phyloP scores from a whole-genome alignment of 2,888 invertebrate genomes.

The Choristoneura rosaceana region DNA sequence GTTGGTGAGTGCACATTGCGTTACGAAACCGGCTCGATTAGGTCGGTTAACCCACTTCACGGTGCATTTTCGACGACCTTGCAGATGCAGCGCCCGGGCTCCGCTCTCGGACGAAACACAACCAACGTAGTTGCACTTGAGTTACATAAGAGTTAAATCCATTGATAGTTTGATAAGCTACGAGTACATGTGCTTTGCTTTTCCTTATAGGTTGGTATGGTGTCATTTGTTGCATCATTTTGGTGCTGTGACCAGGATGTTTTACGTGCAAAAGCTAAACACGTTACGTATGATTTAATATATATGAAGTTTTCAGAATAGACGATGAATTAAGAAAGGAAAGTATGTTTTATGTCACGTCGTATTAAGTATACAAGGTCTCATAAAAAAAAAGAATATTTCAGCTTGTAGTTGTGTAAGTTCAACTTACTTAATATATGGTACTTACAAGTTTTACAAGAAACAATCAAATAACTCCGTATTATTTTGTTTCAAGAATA shows the following conservation, averaged over 20 bases:
- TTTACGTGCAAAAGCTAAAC: neutral
- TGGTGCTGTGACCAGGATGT: neutral
- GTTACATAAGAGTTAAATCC: neutral
- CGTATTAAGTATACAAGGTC: too few relatives aligned
- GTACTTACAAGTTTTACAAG: too few relatives aligned
- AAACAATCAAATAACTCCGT: too few relatives aligned
- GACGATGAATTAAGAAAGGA: neutral
- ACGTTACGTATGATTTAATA: too few relatives aligned
- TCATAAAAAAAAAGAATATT: too few relatives aligned
- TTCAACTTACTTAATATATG: too few relatives aligned
- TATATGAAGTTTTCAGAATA: too few relatives aligned
- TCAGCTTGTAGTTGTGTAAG: too few relatives aligned
- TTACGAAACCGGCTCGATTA: slow-evolving; percentile 33
- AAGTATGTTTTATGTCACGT: too few relatives aligned
- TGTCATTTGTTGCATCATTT: neutral
- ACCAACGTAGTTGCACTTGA: neutral
- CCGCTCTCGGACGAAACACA: slow-evolving; percentile 27
- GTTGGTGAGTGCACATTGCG: slow-evolving; percentile 9
- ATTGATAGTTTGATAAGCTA: neutral
- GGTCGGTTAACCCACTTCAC: slow-evolving; percentile 63
- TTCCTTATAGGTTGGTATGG: too few relatives aligned
- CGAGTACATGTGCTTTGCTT: neutral
- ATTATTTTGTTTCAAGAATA: too few relatives aligned
- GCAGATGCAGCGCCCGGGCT: slow-evolving; percentile 47
- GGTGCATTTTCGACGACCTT: slow-evolving; percentile 71